Evolutionary conservation across 2,797 vertebrate genomes (phyloP).

Genomic region (Sebastes umbrosus): DNA sequence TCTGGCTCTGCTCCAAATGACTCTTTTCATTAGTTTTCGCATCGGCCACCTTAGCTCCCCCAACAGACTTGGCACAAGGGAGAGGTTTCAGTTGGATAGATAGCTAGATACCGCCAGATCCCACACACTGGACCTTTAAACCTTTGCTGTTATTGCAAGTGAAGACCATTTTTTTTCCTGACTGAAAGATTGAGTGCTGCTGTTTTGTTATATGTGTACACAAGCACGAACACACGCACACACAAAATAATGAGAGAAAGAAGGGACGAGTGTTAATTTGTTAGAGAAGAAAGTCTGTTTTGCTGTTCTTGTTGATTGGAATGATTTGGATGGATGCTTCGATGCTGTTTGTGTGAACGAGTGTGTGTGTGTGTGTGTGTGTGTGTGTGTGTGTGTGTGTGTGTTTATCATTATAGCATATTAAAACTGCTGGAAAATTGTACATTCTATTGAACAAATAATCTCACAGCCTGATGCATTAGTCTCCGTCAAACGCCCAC

Average conservation of each 20-base stretch:
- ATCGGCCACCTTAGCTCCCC: too few species aligned
- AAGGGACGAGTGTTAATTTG: constrained; percentile 26
- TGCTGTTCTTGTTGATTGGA: constrained; percentile 55
- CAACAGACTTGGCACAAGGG: too few species aligned
- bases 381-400: not conserved
- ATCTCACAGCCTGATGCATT: constrained; percentile 35
- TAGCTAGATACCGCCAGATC: too few species aligned
- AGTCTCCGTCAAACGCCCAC: constrained; percentile 11
- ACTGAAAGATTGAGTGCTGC: constrained; percentile 23
- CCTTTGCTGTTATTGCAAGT: not conserved
- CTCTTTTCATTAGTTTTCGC: too few species aligned
- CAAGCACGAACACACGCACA: not conserved
- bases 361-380: not conserved
- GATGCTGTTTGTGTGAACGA: not conserved
- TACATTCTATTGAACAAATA: constrained; percentile 41
- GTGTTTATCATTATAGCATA: constrained; percentile 10
- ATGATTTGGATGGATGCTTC: constrained; percentile 53
- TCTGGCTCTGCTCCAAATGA: too few species aligned
- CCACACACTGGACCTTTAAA: not conserved
- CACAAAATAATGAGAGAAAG: constrained; percentile 31
- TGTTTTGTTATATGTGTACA: constrained; percentile 4
- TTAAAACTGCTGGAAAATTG: constrained; percentile 32
- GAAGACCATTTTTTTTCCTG: not conserved
- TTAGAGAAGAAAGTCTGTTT: constrained; percentile 24
- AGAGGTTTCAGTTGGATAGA: too few species aligned